A percentile compares a stretch with the other conserved stretches of the same genome.
Evolutionary conservation across 2,888 invertebrate genomes (phyloP).

Genomic region (Nomada ruficornis): DNA sequence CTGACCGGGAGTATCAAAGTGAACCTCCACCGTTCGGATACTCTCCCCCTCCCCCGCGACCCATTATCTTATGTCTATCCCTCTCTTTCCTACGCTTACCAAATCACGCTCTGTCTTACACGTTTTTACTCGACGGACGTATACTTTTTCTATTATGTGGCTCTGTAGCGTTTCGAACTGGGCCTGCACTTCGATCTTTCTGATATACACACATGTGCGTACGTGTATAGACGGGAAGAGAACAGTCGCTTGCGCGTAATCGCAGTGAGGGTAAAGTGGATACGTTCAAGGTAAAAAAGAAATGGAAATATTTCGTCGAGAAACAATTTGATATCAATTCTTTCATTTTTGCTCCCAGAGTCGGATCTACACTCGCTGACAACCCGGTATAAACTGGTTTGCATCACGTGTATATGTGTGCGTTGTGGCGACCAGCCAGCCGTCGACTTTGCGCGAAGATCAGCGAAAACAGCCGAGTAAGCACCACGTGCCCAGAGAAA

Average conservation of each 20-base stretch:
- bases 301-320: not conserved
- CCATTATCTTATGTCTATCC: not conserved
- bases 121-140: too few relatives aligned
- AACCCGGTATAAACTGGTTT: conserved; percentile 69
- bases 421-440: conserved; percentile 17
- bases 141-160: too few relatives aligned
- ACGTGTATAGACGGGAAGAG: too few relatives aligned
- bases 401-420: conserved; percentile 26
- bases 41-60: conserved; percentile 22
- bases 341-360: not conserved
- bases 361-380: conserved; percentile 32
- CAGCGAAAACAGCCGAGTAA: conserved; percentile 50
- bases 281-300: not conserved
- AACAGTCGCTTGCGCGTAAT: too few relatives aligned
- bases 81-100: conserved; percentile 21
- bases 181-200: too few relatives aligned
- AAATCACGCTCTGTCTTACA: conserved; percentile 17
- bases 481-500: conserved; percentile 52
- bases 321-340: not conserved
- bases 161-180: not conserved
- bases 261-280: too few relatives aligned
- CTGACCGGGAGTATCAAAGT: conserved; percentile 65
- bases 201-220: too few relatives aligned
- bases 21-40: conserved; percentile 47
- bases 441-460: conserved; percentile 46